Conservation (phyloP, 2,113 vertebrate genomes). For the Nymphicus hollandicus region DNA sequence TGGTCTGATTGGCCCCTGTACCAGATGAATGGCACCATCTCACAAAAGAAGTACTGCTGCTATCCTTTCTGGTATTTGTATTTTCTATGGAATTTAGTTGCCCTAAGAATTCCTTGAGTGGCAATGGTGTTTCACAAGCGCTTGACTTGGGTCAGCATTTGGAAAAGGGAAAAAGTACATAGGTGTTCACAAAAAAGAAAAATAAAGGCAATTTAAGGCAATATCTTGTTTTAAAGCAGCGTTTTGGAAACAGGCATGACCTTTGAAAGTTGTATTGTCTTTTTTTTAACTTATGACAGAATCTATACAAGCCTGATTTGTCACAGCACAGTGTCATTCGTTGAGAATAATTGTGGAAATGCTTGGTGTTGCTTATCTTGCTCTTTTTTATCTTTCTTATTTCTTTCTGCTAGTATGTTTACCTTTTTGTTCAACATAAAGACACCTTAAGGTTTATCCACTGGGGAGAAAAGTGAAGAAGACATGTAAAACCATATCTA, state of each 20-base stretch:
- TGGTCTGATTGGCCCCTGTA: fast-evolving
- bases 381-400: not conserved
- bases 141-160: not conserved
- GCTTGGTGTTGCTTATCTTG: not conserved
- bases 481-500: not conserved
- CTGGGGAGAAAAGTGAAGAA: not conserved
- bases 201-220: not conserved
- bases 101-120: not conserved
- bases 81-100: not conserved
- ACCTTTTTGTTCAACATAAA: not conserved
- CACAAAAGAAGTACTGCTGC: not conserved
- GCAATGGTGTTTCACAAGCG: fast-evolving
- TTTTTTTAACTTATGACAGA: not conserved
- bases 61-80: not conserved
- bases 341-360: not conserved
- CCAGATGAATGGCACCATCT: not conserved
- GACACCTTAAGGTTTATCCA: not conserved
- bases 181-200: not conserved
- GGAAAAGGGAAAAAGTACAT: not conserved
- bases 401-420: not conserved
- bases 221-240: not conserved
- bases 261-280: not conserved
- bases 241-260: not conserved
- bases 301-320: not conserved
- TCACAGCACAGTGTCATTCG: not conserved